phyloP scores from a whole-genome alignment of 2,113 vertebrate genomes.

The Laterallus jamaicensis region DNA sequence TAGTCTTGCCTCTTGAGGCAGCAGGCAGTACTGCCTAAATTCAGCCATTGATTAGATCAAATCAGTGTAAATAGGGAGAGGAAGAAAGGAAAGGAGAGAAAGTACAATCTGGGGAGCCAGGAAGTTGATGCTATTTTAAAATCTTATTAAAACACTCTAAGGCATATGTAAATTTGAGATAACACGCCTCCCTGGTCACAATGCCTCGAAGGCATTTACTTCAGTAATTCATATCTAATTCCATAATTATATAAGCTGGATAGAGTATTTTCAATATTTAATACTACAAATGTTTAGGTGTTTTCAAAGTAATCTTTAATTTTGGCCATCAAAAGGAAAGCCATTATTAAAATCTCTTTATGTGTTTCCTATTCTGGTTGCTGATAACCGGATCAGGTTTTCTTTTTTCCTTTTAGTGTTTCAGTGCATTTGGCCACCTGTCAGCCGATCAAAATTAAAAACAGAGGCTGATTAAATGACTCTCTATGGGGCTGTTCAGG shows the following conservation, averaged over 20 bases:
- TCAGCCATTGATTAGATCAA: slow-evolving; percentile 25
- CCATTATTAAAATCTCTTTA: slow-evolving; percentile 53
- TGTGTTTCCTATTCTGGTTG: slow-evolving; percentile 14
- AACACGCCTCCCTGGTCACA: not conserved
- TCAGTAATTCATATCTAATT: slow-evolving; percentile 59
- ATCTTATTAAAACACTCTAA: slow-evolving; percentile 12
- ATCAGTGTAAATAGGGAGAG: not conserved
- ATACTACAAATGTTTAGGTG: not conserved
- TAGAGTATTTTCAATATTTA: slow-evolving; percentile 26
- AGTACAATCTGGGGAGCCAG: not conserved
- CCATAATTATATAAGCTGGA: slow-evolving; percentile 55
- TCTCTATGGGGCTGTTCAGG: slow-evolving; percentile 67
- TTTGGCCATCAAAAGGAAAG: slow-evolving; percentile 31
- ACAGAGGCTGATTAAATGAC: slow-evolving; percentile 64
- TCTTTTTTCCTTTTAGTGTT: not conserved
- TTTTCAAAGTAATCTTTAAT: slow-evolving; percentile 55
- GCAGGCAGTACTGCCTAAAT: not conserved
- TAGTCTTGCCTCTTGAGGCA: not conserved
- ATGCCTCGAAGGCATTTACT: slow-evolving; percentile 30
- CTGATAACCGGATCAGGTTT: not conserved
- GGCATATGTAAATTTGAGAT: slow-evolving; percentile 57
- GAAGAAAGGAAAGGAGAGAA: slow-evolving; percentile 20
- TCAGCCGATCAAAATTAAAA: slow-evolving; percentile 67
- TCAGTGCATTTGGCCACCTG: slow-evolving; percentile 62
- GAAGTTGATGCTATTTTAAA: slow-evolving; percentile 38